phyloP scores from a whole-genome alignment of 1,140 invertebrate species.

The Coptotermes formosanus region DNA sequence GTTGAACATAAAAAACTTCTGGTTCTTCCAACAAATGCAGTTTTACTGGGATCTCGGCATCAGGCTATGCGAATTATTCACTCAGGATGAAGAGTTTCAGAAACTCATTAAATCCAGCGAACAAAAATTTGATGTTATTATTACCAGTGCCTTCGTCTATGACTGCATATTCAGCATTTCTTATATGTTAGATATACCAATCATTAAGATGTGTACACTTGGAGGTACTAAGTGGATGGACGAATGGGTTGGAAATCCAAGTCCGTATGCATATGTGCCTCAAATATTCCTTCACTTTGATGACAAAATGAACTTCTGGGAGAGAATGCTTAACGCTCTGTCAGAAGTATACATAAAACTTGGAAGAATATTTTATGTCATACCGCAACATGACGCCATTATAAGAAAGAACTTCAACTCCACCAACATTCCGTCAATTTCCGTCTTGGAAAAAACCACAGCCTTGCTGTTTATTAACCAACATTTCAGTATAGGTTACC shows the following conservation, averaged over 20 bases:
- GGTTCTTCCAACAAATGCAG: neutral
- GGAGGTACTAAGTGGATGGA: neutral
- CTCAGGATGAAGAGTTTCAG: neutral
- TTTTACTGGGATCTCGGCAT: neutral
- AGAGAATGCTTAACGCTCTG: neutral
- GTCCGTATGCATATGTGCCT: slow-evolving; percentile 39
- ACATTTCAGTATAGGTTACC: neutral
- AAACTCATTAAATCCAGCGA: neutral
- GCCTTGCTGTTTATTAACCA: too few species aligned
- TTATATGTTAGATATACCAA: neutral
- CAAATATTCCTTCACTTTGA: slow-evolving; percentile 36
- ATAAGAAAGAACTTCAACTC: too few species aligned
- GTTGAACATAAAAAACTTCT: neutral
- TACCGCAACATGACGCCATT: too few species aligned
- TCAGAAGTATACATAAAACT: too few species aligned
- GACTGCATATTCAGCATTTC: neutral
- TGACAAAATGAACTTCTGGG: slow-evolving; percentile 30
- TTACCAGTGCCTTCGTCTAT: neutral
- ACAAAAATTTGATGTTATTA: neutral
- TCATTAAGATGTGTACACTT: neutral
- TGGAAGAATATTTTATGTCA: too few species aligned
- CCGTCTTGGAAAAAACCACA: too few species aligned
- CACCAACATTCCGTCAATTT: too few species aligned
- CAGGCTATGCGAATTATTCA: neutral
- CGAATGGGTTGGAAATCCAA: slow-evolving; percentile 29